A percentile compares a stretch with the other conserved stretches of the same genome.
phyloP scores from a whole-genome alignment of 2,113 vertebrate genomes.

The Origma solitaria region DNA sequence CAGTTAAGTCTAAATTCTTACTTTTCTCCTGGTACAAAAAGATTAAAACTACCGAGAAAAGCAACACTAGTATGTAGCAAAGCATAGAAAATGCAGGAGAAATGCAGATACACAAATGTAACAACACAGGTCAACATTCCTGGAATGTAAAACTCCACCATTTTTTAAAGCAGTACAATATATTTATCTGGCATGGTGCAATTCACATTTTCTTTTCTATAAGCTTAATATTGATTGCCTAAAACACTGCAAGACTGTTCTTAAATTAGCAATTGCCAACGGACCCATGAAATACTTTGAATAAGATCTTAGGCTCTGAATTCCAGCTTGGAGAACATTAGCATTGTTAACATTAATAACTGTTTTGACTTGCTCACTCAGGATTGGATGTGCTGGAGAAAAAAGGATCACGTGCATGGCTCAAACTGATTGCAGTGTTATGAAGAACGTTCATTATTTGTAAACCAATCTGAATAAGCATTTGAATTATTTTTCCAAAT shows the following conservation, averaged over 20 bases:
- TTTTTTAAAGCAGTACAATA: neutral
- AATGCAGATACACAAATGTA: neutral
- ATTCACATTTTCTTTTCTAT: neutral
- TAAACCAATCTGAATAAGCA: neutral
- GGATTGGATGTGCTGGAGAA: neutral
- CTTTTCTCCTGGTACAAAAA: neutral
- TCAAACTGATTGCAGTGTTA: neutral
- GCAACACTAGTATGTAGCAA: neutral
- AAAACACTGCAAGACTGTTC: neutral
- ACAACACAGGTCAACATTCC: neutral
- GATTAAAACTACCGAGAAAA: neutral
- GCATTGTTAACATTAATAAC: neutral
- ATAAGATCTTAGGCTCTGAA: neutral
- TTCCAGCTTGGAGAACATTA: neutral
- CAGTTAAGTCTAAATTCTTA: neutral
- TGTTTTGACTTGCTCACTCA: neutral
- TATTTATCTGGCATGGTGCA: neutral
- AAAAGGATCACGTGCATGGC: accelerated
- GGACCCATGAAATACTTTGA: neutral
- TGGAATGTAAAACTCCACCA: neutral
- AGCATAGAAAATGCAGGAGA: neutral
- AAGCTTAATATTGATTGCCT: neutral
- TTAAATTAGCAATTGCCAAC: neutral
- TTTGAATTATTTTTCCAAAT: neutral
- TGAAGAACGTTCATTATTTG: neutral